Conservation (phyloP, 2,113 vertebrate genomes). For the Zootoca vivipara region DNA sequence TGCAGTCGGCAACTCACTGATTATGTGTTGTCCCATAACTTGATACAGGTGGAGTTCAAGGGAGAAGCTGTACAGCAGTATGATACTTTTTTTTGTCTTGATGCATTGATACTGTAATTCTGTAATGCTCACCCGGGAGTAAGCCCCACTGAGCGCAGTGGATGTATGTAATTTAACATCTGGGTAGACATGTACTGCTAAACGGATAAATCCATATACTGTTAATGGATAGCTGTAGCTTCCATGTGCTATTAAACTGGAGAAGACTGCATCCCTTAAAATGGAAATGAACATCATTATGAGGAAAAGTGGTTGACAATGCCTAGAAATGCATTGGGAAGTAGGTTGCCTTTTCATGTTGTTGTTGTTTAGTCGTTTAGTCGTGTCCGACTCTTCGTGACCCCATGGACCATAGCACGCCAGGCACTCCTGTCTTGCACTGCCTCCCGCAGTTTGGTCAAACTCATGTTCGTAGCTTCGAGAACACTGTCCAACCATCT, state of each 20-base stretch:
- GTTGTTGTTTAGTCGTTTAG: no score
- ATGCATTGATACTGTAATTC: no score
- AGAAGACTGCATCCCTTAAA: not conserved
- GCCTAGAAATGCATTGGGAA: not conserved
- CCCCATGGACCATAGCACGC: no score
- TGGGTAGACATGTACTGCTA: not conserved
- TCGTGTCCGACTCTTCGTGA: no score
- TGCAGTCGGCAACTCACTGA: not conserved
- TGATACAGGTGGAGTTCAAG: not conserved
- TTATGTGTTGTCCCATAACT: slow-evolving; percentile 14
- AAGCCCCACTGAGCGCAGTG: no score
- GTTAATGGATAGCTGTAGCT: not conserved
- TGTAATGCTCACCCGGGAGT: no score
- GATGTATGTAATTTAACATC: not conserved
- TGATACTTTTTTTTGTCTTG: slow-evolving; percentile 1
- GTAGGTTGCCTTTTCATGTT: not conserved
- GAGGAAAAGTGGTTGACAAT: not conserved
- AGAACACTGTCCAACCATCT: no score
- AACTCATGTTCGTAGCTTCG: no score
- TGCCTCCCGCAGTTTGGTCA: no score
- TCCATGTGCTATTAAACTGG: not conserved
- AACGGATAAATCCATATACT: not conserved
- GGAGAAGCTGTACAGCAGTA: slow-evolving; percentile 1
- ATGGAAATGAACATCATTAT: not conserved
- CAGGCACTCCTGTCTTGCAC: no score